Conservation (phyloP, 92 coral and sea anemone species). For the Siderastrea siderea region DNA sequence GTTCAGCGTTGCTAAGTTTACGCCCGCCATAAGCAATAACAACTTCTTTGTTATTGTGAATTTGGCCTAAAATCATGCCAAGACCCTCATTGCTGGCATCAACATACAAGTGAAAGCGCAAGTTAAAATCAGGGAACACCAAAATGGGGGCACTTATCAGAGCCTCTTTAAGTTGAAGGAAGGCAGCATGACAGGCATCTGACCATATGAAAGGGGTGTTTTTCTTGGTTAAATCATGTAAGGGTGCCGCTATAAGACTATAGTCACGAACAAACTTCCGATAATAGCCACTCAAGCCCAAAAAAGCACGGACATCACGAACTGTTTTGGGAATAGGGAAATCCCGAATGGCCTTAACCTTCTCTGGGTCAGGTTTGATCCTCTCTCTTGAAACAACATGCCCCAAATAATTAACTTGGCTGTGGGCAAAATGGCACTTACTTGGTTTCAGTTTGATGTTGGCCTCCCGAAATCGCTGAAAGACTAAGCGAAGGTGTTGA, state of each 20-base stretch:
- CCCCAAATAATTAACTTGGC: constrained; percentile 35
- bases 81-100: constrained; percentile 40
- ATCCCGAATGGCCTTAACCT: constrained; percentile 23
- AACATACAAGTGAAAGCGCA: constrained; percentile 8
- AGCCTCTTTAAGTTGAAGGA: no score
- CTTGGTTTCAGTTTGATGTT: constrained; percentile 40
- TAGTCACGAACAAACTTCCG: constrained; percentile 16
- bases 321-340: constrained; percentile 20
- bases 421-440: constrained; percentile 46
- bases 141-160: constrained; percentile 33
- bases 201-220: constrained; percentile 9
- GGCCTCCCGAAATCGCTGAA: constrained; percentile 16
- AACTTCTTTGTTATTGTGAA: constrained; percentile 27
- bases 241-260: constrained; percentile 30
- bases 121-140: constrained; percentile 36
- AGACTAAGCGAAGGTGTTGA: constrained; percentile 25
- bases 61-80: constrained; percentile 38
- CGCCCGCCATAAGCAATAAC: constrained; percentile 43
- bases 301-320: constrained; percentile 1
- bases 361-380: constrained; percentile 15
- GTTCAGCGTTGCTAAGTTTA: constrained; percentile 23
- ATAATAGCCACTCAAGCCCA: constrained; percentile 30
- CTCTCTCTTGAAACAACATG: constrained; percentile 47
- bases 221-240: background rate
- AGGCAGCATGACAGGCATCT: constrained; percentile 28